These are phyloP conservation scores for Alectoris magna DNA, from an alignment of 2,797 vertebrate genomes.

Conservation along the genomic window DNA sequence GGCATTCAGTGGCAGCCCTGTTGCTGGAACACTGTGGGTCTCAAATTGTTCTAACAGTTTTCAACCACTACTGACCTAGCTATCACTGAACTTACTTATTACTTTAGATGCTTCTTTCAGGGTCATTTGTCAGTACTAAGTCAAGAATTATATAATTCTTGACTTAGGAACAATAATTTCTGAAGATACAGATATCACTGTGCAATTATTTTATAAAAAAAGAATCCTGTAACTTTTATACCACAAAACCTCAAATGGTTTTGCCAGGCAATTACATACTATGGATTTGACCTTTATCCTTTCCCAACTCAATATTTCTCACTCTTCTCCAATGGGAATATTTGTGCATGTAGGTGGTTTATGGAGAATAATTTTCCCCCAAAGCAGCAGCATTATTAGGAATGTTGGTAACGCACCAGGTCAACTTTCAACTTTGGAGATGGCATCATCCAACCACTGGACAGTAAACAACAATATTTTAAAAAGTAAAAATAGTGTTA, in stretches of 20 bases:
- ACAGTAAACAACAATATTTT: neutral
- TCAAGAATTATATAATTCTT: neutral
- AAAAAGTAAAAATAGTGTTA: neutral
- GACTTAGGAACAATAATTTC: neutral
- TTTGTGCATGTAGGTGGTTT: constrained; percentile 9
- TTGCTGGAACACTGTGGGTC: neutral
- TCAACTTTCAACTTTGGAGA: constrained; percentile 22
- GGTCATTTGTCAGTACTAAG: neutral
- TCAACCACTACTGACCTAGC: neutral
- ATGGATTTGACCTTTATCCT: constrained; percentile 6
- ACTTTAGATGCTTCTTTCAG: neutral
- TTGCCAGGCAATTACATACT: neutral
- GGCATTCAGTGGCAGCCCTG: neutral
- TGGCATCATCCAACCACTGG: neutral
- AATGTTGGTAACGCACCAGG: neutral
- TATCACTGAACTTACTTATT: constrained; percentile 27
- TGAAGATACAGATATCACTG: neutral
- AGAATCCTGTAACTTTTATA: constrained; percentile 11
- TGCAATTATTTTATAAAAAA: neutral
- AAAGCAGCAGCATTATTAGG: neutral
- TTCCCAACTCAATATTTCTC: neutral
- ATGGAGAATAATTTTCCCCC: neutral
- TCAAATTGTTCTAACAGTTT: constrained; percentile 8
- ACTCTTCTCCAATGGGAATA: neutral
- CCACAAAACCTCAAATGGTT: constrained; percentile 31